Evolutionary conservation across 2,888 invertebrate genomes (phyloP).

Genomic region (Microplitis deprimator): DNA sequence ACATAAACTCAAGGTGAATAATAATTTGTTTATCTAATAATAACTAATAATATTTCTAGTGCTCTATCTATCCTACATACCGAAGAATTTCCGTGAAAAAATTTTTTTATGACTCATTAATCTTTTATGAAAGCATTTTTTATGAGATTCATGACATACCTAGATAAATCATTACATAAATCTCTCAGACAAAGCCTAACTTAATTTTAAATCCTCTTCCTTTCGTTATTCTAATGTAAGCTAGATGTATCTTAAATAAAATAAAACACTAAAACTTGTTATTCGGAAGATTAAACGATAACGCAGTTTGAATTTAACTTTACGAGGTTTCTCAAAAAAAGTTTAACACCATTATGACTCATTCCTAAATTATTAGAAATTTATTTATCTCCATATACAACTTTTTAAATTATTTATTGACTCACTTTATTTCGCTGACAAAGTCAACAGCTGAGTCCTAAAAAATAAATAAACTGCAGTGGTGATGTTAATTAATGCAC

Average conservation of each 20-base stretch:
- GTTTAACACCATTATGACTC: neutral
- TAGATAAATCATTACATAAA: neutral
- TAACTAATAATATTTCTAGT: neutral
- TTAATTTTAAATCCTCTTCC: neutral
- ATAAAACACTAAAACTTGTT: neutral
- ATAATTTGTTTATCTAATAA: neutral
- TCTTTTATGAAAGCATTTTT: neutral
- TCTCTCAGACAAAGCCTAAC: neutral
- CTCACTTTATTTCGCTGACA: no score
- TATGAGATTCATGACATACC: neutral
- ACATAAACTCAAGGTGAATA: neutral
- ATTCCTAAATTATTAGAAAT: neutral
- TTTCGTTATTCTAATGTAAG: neutral
- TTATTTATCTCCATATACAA: no score
- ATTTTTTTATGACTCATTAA: neutral
- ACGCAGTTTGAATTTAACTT: neutral
- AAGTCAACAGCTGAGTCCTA: no score
- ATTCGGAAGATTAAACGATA: neutral
- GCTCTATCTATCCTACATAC: neutral
- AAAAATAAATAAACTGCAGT: no score
- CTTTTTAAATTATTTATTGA: no score
- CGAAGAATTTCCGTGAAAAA: neutral
- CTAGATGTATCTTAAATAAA: neutral
- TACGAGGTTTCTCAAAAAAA: neutral
- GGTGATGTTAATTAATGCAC: neutral